A percentile compares a stretch with the other conserved stretches of the same genome.
These are phyloP conservation scores for Drosophila rufa DNA, from an alignment of 1,140 invertebrate genomes.

Conservation along the genomic window DNA sequence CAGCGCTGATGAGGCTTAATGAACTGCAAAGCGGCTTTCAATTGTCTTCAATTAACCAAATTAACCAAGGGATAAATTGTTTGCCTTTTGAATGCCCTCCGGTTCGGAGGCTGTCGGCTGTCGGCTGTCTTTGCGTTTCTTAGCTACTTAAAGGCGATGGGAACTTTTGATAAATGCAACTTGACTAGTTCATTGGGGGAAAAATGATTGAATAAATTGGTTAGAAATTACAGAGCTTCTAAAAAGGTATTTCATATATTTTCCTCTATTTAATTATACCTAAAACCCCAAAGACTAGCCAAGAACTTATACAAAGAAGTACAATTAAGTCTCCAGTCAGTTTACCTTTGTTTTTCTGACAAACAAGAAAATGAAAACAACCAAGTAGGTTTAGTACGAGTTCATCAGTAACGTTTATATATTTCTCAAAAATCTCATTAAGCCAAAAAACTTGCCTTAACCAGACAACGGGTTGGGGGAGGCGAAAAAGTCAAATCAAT, in stretches of 20 bases:
- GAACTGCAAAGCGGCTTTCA: slow-evolving; percentile 82
- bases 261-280: too few relatives aligned
- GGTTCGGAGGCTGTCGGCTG: not conserved
- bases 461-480: not conserved
- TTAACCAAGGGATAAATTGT: slow-evolving; percentile 73
- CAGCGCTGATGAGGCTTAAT: slow-evolving; percentile 68
- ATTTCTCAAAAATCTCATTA: not conserved
- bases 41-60: slow-evolving; percentile 82
- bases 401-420: too few relatives aligned
- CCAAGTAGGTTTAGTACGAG: too few relatives aligned
- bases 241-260: too few relatives aligned
- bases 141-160: slow-evolving; percentile 30
- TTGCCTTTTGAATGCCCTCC: slow-evolving; percentile 39
- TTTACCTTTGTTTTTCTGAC: too few relatives aligned
- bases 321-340: too few relatives aligned
- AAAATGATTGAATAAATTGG: too few relatives aligned
- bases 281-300: too few relatives aligned
- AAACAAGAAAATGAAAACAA: too few relatives aligned
- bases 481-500: slow-evolving; percentile 19
- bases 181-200: not conserved
- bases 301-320: too few relatives aligned
- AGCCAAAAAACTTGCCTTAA: not conserved
- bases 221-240: too few relatives aligned
- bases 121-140: slow-evolving; percentile 1
- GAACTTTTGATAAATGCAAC: slow-evolving; percentile 27